Percentiles rank a stretch among this genome's conserved stretches.
Evolutionary conservation across 2,113 vertebrate genomes (phyloP).

Genomic region (Gopherus flavomarginatus): DNA sequence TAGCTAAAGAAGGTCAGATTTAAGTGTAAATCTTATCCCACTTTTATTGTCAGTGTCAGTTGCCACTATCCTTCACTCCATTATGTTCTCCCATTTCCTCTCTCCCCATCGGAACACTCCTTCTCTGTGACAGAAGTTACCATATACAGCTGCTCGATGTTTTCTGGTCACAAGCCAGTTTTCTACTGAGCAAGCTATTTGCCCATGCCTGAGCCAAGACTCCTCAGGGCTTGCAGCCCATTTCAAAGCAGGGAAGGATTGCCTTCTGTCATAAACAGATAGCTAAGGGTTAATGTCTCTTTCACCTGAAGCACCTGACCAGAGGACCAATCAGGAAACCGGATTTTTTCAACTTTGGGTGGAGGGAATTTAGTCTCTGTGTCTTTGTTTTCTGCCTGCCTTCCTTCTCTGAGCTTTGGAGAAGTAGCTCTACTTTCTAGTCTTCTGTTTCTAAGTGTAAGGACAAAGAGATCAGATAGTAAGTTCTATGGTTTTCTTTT

Average conservation of each 20-base stretch:
- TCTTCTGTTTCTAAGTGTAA: no score
- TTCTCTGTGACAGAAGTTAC: conserved; percentile 13
- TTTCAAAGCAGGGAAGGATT: neutral
- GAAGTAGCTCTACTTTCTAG: no score
- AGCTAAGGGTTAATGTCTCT: no score
- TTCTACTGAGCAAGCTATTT: neutral
- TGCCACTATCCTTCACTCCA: neutral
- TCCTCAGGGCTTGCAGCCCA: neutral
- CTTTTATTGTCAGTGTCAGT: neutral
- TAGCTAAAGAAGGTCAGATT: neutral
- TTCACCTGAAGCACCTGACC: no score
- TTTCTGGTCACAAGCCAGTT: conserved; percentile 11
- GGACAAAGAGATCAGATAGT: no score
- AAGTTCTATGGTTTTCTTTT: no score
- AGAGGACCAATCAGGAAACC: no score
- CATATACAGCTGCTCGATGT: neutral
- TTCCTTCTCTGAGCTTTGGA: no score
- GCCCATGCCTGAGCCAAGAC: neutral
- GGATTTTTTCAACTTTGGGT: no score
- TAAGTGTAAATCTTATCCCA: neutral
- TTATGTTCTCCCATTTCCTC: neutral
- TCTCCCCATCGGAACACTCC: neutral
- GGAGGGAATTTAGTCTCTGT: no score
- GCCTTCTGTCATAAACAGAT: no score
- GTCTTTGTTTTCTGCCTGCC: no score